Conservation (phyloP, 2,797 vertebrate genomes). For the Champsocephalus esox region DNA sequence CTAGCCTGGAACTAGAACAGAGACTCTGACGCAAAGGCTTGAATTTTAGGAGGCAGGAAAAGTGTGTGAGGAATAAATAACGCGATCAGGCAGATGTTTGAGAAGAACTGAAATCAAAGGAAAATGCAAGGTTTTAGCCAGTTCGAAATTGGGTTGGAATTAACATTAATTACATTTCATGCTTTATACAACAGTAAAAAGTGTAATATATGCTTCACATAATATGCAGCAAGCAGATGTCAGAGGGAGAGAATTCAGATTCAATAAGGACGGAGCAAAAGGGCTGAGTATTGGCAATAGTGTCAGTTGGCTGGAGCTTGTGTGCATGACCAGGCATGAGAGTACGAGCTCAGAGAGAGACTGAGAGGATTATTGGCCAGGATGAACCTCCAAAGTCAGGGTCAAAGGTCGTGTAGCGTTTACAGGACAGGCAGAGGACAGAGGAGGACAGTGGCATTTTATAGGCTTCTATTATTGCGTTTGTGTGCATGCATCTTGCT, state of each 20-base stretch:
- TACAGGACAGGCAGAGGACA: constrained; percentile 62
- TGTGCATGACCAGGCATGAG: constrained; percentile 80
- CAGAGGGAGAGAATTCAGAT: background rate
- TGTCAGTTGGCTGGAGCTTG: constrained; percentile 55
- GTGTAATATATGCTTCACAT: background rate
- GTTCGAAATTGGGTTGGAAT: constrained; percentile 12
- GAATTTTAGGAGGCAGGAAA: constrained; percentile 11
- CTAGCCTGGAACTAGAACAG: constrained; percentile 3
- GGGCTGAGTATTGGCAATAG: constrained; percentile 57
- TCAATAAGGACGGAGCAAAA: constrained; percentile 29
- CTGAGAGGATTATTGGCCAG: constrained; percentile 76
- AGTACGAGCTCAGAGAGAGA: constrained; percentile 65
- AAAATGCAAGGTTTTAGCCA: constrained; percentile 2
- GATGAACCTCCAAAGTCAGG: constrained; percentile 52
- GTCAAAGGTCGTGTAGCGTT: constrained; percentile 59
- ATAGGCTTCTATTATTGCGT: background rate
- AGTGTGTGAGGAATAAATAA: constrained; percentile 8
- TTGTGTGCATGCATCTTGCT: background rate
- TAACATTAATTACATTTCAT: background rate
- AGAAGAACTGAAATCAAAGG: constrained; percentile 29
- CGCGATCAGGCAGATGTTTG: background rate
- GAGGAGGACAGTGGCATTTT: constrained; percentile 10
- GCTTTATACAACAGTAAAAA: background rate
- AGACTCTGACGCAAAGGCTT: constrained; percentile 25
- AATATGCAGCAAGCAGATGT: background rate